A percentile compares a stretch with the other conserved stretches of the same genome.
Conservation (phyloP, 2,797 vertebrate genomes). For the Sciaenops ocellatus region DNA sequence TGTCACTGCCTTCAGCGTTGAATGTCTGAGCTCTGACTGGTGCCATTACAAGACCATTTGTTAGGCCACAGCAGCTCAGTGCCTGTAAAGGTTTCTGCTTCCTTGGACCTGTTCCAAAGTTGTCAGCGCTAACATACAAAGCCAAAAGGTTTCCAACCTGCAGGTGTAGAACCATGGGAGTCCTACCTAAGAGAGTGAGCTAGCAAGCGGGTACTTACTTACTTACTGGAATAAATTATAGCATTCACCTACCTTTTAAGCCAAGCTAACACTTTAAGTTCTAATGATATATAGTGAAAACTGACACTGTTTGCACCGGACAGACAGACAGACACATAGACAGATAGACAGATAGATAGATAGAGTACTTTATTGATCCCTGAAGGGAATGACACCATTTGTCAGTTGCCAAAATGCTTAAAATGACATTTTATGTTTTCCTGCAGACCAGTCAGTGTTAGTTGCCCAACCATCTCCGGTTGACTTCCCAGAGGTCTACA, state of each 20-base stretch:
- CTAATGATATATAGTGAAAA: neutral
- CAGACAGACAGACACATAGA: too few species aligned
- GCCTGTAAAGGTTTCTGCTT: constrained; percentile 60
- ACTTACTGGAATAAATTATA: neutral
- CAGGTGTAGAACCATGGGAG: constrained; percentile 6
- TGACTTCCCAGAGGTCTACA: too few species aligned
- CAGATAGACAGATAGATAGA: too few species aligned
- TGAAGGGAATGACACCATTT: neutral
- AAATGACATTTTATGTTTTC: neutral
- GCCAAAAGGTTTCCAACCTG: constrained; percentile 36
- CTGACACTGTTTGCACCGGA: neutral
- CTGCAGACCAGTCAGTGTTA: neutral
- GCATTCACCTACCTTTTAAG: neutral
- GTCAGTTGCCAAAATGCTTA: neutral
- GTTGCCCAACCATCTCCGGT: neutral
- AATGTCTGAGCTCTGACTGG: constrained; percentile 48
- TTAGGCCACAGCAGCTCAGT: constrained; percentile 55
- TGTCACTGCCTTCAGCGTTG: constrained; percentile 66
- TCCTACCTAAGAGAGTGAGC: neutral
- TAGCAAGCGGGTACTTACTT: too few species aligned
- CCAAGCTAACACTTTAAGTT: neutral
- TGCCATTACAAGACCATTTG: constrained; percentile 60
- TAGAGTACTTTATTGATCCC: too few species aligned
- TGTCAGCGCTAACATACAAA: constrained; percentile 45
- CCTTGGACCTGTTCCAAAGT: constrained; percentile 54